A percentile compares a stretch with the other conserved stretches of the same genome.
These are phyloP conservation scores for Dasypogon diadema DNA, from an alignment of 2,888 invertebrate genomes.

Conservation along the genomic window DNA sequence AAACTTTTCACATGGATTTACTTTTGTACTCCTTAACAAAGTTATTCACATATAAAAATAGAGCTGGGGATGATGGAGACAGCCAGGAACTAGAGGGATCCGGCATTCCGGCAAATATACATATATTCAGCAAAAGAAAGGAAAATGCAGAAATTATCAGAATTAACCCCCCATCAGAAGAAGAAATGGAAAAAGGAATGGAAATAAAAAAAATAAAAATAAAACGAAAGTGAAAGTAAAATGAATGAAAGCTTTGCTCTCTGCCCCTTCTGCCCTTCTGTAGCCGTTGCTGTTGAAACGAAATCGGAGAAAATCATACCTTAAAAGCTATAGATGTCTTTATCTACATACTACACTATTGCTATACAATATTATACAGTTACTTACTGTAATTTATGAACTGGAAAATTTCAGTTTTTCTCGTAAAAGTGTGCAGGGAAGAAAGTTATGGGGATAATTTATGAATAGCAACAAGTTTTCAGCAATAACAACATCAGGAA, in stretches of 20 bases:
- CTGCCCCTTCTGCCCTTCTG: background rate
- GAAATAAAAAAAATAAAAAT: conserved; percentile 46
- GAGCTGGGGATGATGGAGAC: background rate
- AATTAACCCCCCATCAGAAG: conserved; percentile 41
- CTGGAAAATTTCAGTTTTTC: conserved; percentile 53
- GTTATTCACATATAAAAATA: conserved; percentile 47
- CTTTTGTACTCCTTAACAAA: conserved; percentile 49
- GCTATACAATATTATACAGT: conserved; percentile 41
- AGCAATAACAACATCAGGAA: conserved; percentile 32
- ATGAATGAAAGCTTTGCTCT: conserved; percentile 40
- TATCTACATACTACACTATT: conserved; percentile 35
- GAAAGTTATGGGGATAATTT: conserved; percentile 50
- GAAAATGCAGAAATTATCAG: conserved; percentile 52
- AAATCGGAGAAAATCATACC: conserved; percentile 44
- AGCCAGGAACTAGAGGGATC: background rate
- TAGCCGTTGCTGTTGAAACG: background rate
- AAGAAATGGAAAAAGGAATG: conserved; percentile 35
- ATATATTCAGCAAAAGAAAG: conserved; percentile 50
- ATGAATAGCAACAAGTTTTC: conserved; percentile 49
- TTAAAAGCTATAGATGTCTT: conserved; percentile 29
- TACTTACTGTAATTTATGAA: conserved; percentile 52
- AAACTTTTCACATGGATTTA: conserved; percentile 45
- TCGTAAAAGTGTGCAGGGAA: conserved; percentile 44
- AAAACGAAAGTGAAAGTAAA: conserved; percentile 46
- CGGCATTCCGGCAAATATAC: conserved; percentile 28